These are phyloP conservation scores for Ceratosolen fusciceps DNA, from an alignment of 1,140 invertebrate genomes.

Conservation along the genomic window DNA sequence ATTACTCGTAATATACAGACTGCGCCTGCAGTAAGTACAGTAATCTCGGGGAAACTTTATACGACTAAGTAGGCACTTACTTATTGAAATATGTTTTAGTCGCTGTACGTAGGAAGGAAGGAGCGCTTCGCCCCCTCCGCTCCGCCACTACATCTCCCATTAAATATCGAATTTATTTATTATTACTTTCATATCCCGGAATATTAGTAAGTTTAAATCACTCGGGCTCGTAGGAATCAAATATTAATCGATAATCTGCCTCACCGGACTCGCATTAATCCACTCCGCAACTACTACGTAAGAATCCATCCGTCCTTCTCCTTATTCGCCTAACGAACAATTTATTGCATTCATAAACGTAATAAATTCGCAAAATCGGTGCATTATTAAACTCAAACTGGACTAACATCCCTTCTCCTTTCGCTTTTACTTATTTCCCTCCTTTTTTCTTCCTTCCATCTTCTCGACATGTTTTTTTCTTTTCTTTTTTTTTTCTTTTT, in stretches of 20 bases:
- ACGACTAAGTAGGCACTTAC: conserved; percentile 22
- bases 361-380: neutral
- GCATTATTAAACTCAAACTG: too few relatives aligned
- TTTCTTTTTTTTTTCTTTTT: neutral
- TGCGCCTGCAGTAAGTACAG: conserved; percentile 7
- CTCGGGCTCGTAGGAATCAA: neutral
- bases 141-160: neutral
- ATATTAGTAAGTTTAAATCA: neutral
- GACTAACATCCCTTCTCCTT: too few relatives aligned
- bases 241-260: neutral
- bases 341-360: neutral
- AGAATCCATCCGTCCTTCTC: neutral
- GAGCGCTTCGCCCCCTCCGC: neutral
- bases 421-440: too few relatives aligned
- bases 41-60: conserved; percentile 15
- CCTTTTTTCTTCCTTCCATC: too few relatives aligned
- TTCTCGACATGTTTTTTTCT: too few relatives aligned
- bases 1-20: conserved; percentile 21
- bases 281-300: neutral
- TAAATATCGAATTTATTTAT: conserved; percentile 5
- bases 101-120: neutral
- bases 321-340: neutral
- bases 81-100: conserved; percentile 21
- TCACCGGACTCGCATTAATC: neutral
- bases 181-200: neutral